Conservation (phyloP, 2,888 invertebrate species). For the Orchesella flavescens region DNA sequence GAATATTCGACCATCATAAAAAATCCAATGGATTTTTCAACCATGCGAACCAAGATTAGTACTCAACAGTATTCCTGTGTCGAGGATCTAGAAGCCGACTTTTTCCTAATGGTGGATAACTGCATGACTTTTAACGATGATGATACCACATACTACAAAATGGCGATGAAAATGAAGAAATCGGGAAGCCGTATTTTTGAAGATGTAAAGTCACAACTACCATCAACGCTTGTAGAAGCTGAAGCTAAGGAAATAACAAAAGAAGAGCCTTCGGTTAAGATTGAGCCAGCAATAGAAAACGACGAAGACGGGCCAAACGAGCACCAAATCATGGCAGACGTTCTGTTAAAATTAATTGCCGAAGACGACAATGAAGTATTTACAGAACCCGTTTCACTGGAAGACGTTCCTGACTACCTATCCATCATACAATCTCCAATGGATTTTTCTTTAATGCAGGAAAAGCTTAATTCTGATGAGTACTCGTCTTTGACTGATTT, state of each 20-base stretch:
- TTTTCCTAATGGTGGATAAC: constrained; percentile 33
- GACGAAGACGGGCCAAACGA: too few species aligned
- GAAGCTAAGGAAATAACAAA: constrained; percentile 4
- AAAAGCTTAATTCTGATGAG: constrained; percentile 75
- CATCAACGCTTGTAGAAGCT: neutral
- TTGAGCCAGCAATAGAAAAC: too few species aligned
- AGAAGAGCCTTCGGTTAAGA: neutral
- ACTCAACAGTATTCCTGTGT: neutral
- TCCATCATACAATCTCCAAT: constrained; percentile 89
- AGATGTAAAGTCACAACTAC: neutral
- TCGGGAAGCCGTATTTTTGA: constrained; percentile 10
- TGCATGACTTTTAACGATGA: constrained; percentile 38
- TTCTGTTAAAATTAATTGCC: constrained; percentile 7
- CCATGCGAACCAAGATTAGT: constrained; percentile 17
- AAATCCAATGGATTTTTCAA: constrained; percentile 46
- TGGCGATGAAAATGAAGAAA: constrained; percentile 13
- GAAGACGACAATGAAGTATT: constrained; percentile 81
- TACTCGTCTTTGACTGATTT: constrained; percentile 85
- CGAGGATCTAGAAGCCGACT: constrained; percentile 35
- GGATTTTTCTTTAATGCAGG: constrained; percentile 91
- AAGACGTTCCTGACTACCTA: constrained; percentile 92
- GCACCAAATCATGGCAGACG: constrained; percentile 2
- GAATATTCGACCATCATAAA: constrained; percentile 27
- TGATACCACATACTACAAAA: neutral
- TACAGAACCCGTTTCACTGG: constrained; percentile 90